Percentiles rank a stretch among this genome's conserved stretches.
Evolutionary conservation across 2,888 invertebrate genomes (phyloP).

Genomic region (Mythimna impura): DNA sequence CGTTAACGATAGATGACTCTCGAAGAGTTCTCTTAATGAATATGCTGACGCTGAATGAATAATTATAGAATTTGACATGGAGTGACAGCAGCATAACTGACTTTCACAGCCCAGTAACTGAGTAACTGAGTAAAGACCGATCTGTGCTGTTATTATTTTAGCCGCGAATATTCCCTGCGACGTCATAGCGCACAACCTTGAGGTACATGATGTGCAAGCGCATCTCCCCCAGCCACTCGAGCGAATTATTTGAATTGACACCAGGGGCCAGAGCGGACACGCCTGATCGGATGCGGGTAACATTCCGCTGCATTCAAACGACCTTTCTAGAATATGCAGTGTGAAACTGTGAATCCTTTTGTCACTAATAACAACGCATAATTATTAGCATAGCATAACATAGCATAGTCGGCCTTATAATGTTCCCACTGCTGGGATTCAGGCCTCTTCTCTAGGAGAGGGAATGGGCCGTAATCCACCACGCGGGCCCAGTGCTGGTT

Average conservation of each 20-base stretch:
- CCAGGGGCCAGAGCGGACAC: constrained; percentile 12
- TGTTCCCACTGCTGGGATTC: no score
- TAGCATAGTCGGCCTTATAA: no score
- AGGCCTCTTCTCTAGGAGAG: no score
- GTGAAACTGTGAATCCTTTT: neutral
- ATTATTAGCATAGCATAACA: neutral
- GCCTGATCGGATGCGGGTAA: constrained; percentile 6
- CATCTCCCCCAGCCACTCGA: constrained; percentile 5
- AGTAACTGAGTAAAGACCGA: no score
- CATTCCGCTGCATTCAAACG: neutral
- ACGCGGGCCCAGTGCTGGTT: no score
- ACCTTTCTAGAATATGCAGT: neutral
- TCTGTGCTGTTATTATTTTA: neutral
- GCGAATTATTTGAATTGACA: constrained; percentile 8
- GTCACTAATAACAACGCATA: neutral
- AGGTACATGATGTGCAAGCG: neutral
- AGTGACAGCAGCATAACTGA: no score
- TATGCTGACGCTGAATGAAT: no score
- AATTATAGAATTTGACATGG: no score
- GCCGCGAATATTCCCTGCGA: neutral
- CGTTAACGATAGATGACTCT: no score
- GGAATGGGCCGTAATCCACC: no score
- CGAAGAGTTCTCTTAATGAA: no score
- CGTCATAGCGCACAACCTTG: neutral
- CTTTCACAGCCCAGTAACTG: no score